Base-by-base conservation (phyloP, 2,888 invertebrate species). In the Drosophila aldrichi region DNA sequence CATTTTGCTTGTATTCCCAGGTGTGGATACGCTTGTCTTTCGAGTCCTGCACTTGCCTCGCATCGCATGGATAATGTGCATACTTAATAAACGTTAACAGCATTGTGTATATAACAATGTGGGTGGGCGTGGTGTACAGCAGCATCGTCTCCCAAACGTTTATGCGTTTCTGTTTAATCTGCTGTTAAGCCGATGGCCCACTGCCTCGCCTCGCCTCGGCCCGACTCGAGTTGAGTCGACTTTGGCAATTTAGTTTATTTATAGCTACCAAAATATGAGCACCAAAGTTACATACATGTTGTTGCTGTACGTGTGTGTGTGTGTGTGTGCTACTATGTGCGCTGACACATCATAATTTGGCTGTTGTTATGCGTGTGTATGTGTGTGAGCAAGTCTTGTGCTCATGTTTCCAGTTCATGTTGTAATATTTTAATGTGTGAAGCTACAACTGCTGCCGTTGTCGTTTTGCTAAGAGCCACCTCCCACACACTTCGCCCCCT, bases 361-460 rank as follows among this genome's bases (percentile, higher is more conserved):
- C 46, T 77, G 81, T 70, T 70, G 65, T 63, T 82, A 67, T 65
- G 46, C 49, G 60, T 58, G 54, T 25, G 25, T 58, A 43, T 57
- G 66, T 77, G 38, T 40, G 18, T 51, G 43, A 55, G 55, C 51
- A 57, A 54, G 62, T 63, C 48, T 56, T 59, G 71, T 85, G 79
- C 80, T 79, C 82, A 59, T 88, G 82, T 88, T 82, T 77, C 86
- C 88, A 83, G 86, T 82, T 88, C 88, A 88, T 83, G 82, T 83
- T 88, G 88, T 88, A 85, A 83, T 88, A 83, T 83, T 88, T 88
- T 85, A 83, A 88, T 88, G 83, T 85, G 88, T 74, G 82, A 88
- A 85, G 82, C 88, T 88, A 85, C 83, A 83, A 83, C 88, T 88
- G 83, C 88, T 88, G 88, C 80, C 77, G 80, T 77, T 83, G 82